phyloP scores from a whole-genome alignment of 2,113 vertebrate species.

The Chloropsis hardwickii region DNA sequence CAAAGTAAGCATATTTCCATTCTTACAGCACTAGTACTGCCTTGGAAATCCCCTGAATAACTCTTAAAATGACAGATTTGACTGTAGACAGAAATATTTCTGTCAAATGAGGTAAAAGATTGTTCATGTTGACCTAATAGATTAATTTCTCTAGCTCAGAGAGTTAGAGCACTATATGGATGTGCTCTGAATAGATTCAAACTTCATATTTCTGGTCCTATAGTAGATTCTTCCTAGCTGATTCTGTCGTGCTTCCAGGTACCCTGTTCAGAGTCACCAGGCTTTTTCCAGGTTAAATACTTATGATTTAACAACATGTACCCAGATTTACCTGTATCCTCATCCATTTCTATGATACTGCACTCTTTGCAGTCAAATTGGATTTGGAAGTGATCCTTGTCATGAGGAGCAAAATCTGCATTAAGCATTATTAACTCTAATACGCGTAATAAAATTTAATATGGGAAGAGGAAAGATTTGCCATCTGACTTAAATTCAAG shows the following conservation, averaged over 20 bases:
- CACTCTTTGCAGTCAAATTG: not conserved
- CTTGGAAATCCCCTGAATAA: not conserved
- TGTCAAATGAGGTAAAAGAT: not conserved
- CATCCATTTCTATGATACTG: not conserved
- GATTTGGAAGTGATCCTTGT: not conserved
- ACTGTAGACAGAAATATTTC: not conserved
- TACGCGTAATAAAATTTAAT: not conserved
- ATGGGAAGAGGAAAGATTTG: not conserved
- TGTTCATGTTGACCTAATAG: not conserved
- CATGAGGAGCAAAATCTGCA: not conserved
- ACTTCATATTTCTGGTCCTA: rapidly evolving
- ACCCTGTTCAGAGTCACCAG: not conserved
- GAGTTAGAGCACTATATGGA: not conserved
- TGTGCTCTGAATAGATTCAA: not conserved
- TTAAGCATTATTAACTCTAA: not conserved
- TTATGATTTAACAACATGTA: not conserved
- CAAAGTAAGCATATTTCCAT: not conserved
- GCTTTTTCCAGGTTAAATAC: not conserved
- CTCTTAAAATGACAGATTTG: not conserved
- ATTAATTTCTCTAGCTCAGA: not conserved
- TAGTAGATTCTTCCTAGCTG: not conserved
- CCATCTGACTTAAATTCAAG: not conserved
- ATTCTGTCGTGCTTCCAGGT: not conserved
- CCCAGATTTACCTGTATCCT: not conserved
- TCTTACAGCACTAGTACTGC: not conserved